Evolutionary conservation across 2,113 vertebrate genomes (phyloP).

Genomic region (Romanogobio albipinnatus): DNA sequence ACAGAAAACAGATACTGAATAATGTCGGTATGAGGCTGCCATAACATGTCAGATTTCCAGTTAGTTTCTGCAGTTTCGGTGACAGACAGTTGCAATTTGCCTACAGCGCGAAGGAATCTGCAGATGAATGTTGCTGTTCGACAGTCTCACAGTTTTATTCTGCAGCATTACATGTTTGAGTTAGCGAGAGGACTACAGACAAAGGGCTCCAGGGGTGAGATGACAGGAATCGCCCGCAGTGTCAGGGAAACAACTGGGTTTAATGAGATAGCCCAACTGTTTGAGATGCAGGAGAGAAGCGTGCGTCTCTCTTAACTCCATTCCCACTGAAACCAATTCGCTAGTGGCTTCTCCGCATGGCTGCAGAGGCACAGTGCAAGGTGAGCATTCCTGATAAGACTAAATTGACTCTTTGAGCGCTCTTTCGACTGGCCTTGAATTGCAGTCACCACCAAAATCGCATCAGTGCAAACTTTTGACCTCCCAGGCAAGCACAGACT

Average conservation of each 20-base stretch:
- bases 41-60: not conserved
- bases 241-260: conserved; percentile 26
- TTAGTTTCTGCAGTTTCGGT: not conserved
- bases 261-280: conserved; percentile 27
- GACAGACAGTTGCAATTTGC: not conserved
- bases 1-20: not conserved
- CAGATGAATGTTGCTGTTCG: not conserved
- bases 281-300: conserved; percentile 24
- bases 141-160: not conserved
- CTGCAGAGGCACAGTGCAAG: conserved; percentile 24
- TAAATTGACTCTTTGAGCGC: conserved; percentile 26
- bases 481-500: not conserved
- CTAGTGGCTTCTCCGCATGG: conserved; percentile 32
- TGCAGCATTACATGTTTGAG: conserved; percentile 9
- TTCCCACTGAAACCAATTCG: conserved; percentile 28
- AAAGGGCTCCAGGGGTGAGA: conserved; percentile 15
- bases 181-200: not conserved
- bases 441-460: not conserved
- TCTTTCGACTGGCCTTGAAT: not conserved
- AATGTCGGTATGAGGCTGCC: not conserved
- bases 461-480: conserved; percentile 9
- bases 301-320: not conserved
- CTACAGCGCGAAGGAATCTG: not conserved
- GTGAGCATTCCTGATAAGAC: conserved; percentile 33
- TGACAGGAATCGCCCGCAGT: not conserved